Evolutionary conservation across 2,888 invertebrate species (phyloP).

Genomic region (Chrysolina americana): DNA sequence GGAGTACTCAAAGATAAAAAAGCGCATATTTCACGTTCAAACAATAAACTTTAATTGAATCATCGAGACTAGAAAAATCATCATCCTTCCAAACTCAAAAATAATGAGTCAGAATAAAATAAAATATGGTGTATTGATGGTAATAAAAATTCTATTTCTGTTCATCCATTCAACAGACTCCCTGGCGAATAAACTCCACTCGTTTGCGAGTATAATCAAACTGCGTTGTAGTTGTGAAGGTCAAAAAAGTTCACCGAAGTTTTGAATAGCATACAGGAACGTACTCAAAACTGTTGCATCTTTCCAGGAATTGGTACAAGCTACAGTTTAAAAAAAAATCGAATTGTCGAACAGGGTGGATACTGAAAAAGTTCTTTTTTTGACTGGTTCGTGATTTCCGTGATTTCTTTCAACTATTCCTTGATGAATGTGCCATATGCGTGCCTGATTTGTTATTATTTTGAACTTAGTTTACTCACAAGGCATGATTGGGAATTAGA

Average conservation of each 20-base stretch:
- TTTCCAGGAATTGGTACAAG: background rate
- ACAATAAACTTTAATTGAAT: too few relatives aligned
- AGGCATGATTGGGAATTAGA: too few relatives aligned
- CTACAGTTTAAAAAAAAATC: background rate
- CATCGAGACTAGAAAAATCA: too few relatives aligned
- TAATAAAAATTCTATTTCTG: conserved; percentile 14
- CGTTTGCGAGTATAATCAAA: conserved; percentile 21
- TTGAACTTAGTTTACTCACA: too few relatives aligned
- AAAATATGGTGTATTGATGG: background rate
- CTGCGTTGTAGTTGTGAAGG: conserved; percentile 19
- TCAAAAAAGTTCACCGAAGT: conserved; percentile 10
- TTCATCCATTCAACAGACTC: conserved; percentile 17
- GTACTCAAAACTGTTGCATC: too few relatives aligned
- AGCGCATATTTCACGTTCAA: too few relatives aligned
- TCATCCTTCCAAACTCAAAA: background rate
- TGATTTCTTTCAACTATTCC: too few relatives aligned
- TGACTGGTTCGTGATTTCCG: too few relatives aligned
- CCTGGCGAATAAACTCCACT: conserved; percentile 17
- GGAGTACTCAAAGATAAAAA: too few relatives aligned
- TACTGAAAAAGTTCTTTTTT: too few relatives aligned
- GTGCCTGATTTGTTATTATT: too few relatives aligned
- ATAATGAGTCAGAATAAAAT: background rate
- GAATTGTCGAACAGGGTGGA: background rate
- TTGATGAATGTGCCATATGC: too few relatives aligned
- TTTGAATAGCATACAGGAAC: conserved; percentile 8